Conservation (phyloP, 2,113 vertebrate species). For the Paedocypris sp. region DNA sequence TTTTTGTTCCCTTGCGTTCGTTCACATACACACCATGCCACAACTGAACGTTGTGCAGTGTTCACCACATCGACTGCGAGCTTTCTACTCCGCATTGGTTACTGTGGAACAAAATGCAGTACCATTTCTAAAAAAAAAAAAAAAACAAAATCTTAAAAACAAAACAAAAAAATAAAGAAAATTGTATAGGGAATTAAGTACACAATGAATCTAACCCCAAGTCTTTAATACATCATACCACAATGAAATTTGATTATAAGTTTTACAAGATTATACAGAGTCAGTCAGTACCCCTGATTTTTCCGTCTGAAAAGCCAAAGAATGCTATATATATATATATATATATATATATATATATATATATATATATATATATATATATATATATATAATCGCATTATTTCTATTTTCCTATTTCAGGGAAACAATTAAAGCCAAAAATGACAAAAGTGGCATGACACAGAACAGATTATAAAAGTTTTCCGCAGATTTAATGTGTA, state of each 20-base stretch:
- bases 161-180: slow-evolving; percentile 21
- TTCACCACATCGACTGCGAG: slow-evolving; percentile 32
- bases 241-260: slow-evolving; percentile 73
- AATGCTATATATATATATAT: slow-evolving; percentile 52
- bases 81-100: slow-evolving; percentile 69
- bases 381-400: slow-evolving; percentile 23
- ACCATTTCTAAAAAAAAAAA: slow-evolving; percentile 63
- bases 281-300: slow-evolving; percentile 86
- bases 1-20: slow-evolving; percentile 18
- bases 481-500: slow-evolving; percentile 30
- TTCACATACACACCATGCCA: slow-evolving; percentile 28
- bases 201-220: slow-evolving; percentile 54
- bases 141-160: too few relatives aligned
- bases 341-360: slow-evolving; percentile 40
- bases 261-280: slow-evolving; percentile 75
- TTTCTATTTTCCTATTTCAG: slow-evolving; percentile 61
- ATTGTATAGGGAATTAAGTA: slow-evolving; percentile 45
- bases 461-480: slow-evolving; percentile 39
- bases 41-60: slow-evolving; percentile 28
- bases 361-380: slow-evolving; percentile 30
- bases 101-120: slow-evolving; percentile 58
- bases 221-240: slow-evolving; percentile 73
- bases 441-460: slow-evolving; percentile 81
- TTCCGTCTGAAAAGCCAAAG: slow-evolving; percentile 75
- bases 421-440: slow-evolving; percentile 85